Evolutionary conservation across 2,797 vertebrate species (phyloP), one percentile per base, ranked within the genome.

Genomic region (Macropus fuliginosus): DNA sequence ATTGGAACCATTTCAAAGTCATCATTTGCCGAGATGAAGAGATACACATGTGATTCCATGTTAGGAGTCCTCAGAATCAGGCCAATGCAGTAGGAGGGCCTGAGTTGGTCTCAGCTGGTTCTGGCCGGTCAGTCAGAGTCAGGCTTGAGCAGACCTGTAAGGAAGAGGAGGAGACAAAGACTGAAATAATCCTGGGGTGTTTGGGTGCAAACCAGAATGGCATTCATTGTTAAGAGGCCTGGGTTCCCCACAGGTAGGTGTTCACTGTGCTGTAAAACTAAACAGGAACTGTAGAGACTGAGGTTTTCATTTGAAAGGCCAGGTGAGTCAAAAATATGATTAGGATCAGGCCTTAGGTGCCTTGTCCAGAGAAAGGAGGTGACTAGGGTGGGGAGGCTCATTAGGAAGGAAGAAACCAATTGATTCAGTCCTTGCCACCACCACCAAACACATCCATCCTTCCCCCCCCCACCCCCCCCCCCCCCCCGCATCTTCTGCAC

Each of bases 401-500:
- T 74, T 91, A 93, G 90, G 5, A 57, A 40, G 28, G 5, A 57
- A 40, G 28, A 34, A 46, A 27, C 40, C 74, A 81, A 81, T 46
- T 81, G 74, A 81, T 81, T 81, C 74, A 40, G 21, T 46, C 40
- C 74, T 81, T 18, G 62, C 62, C 34, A 87, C 24, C 40, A 50
- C 40, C 40, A 81, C 74, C n/a, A 24, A 21, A 40, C 66, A 81
- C 74, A 90, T 57, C 93, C 52, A 18, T 14, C 62, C 54, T 27
- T 12, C 34, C 28, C 21, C 28, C 21, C 55, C 52, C 0, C 9
- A 6, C 52, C 6, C 52, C 52, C 52, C 31, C 40, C 4, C 52
- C 16, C 31, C 96, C 24, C 52, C 21, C 31, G 95, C 24, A 54
- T 28, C 91, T 59, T 59, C 3, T 74, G 54, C 66, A 95, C 91